Conservation (phyloP, 2,113 vertebrate species). For the Catharus minimus region DNA sequence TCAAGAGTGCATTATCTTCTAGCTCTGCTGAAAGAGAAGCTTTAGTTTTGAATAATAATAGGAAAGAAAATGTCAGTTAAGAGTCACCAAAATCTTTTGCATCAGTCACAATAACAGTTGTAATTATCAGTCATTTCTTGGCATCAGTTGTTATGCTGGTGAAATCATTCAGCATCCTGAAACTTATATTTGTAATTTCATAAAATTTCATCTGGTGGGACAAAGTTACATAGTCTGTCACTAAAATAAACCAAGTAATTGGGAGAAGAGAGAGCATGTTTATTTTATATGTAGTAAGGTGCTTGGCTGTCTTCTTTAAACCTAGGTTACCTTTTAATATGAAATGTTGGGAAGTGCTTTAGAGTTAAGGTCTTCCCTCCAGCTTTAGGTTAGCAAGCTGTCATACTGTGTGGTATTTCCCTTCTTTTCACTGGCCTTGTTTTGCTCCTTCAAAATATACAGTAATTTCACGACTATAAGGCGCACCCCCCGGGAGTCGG, state of each 20-base stretch:
- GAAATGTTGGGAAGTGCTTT: neutral
- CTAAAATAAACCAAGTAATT: neutral
- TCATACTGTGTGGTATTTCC: neutral
- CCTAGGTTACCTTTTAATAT: neutral
- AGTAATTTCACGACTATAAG: too few relatives aligned
- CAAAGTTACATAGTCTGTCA: neutral
- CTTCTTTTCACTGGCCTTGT: neutral
- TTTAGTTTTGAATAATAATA: constrained; percentile 3
- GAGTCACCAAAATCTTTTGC: neutral
- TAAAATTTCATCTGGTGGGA: neutral
- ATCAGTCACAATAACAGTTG: neutral
- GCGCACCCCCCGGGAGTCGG: too few relatives aligned
- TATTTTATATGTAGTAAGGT: neutral
- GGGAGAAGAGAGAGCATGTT: neutral
- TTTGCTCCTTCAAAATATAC: neutral
- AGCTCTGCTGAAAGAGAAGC: neutral
- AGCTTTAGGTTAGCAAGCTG: neutral
- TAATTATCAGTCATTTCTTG: neutral
- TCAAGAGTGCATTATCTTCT: neutral
- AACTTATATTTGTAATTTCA: neutral
- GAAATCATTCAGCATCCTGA: neutral
- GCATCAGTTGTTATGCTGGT: neutral
- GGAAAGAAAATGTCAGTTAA: neutral
- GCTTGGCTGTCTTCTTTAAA: neutral
- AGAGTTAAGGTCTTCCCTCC: neutral